Evolutionary conservation across 2,113 vertebrate genomes (phyloP), one percentile per base, ranked within the genome.

Genomic region (Lathamus discolor): DNA sequence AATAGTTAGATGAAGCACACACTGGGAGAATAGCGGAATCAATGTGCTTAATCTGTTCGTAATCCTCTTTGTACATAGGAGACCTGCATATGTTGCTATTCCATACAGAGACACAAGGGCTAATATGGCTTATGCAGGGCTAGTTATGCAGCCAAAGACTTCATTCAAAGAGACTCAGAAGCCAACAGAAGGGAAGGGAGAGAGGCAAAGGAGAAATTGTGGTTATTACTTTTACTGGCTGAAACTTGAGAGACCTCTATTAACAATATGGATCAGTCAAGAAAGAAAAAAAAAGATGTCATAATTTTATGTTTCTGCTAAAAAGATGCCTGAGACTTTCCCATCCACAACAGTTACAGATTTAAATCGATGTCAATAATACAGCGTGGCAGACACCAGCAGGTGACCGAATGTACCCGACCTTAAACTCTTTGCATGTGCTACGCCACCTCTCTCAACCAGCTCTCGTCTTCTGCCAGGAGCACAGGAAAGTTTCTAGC

Each of bases 191-290:
- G 11, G 22, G 39, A 94, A 86, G 17, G 8, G 19, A 19, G 9
- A 84, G 43, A 91, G 18, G 74, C n/a, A 92, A 92, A 85, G 85
- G 62, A 64, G 84, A 61, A 92, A 92, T 49, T 18, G 55, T 44
- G 7, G 27, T 72, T 83, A 88, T 85, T 88, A 85, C 77, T 80
- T 87, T 93, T 61, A 49, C 69, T 55, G 54, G 90, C 86, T 92
- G 76, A 63, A 93, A 93, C 80, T 72, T 39, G 39, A 90, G 57
- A 72, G 39, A 48, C 66, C 68, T 82, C 69, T 91, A 86, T 84
- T 88, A 86, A 35, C 29, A 75, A 7, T 33, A 81, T 33, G n/a
- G 37, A 86, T 24, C 61, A 83, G 41, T 27, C 64, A 74, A 23
- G 55, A 70, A 77, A 86, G n/a, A 52, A 76, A 72, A 72, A 72